These are phyloP conservation scores for Chloroclysta siterata DNA, from an alignment of 2,888 invertebrate genomes.

Conservation along the genomic window DNA sequence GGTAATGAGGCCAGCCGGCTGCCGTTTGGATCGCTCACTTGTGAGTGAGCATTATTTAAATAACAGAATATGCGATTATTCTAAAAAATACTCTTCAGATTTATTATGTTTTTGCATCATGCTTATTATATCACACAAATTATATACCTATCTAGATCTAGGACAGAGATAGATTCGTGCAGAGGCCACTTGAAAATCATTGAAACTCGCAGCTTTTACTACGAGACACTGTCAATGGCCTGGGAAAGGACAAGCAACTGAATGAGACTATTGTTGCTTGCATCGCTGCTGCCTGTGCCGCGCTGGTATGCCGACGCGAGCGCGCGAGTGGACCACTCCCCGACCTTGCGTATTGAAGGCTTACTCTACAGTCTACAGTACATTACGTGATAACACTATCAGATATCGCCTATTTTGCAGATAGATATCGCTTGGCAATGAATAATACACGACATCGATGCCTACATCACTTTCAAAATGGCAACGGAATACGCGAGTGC, in stretches of 20 bases:
- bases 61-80: neutral
- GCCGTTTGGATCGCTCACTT: neutral
- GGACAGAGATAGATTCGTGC: conserved; percentile 32
- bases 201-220: conserved; percentile 32
- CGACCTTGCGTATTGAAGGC: conserved; percentile 23
- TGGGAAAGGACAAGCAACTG: conserved; percentile 27
- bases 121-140: conserved; percentile 29
- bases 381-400: conserved; percentile 34
- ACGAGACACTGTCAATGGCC: conserved; percentile 32
- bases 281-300: no score
- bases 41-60: neutral
- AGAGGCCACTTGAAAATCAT: conserved; percentile 28
- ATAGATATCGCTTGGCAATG: conserved; percentile 30
- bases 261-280: conserved; percentile 20
- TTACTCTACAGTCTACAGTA: conserved; percentile 16
- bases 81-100: neutral
- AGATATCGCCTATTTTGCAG: conserved; percentile 32
- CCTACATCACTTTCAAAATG: conserved; percentile 29
- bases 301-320: no score
- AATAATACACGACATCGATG: conserved; percentile 24
- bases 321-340: conserved; percentile 7
- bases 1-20: neutral
- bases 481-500: conserved; percentile 10
- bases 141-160: conserved; percentile 31
- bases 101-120: neutral